A percentile compares a stretch with the other conserved stretches of the same genome.
Evolutionary conservation across 37 sponge, comb jelly and placozoan species (phyloP).

Genomic region (Dysidea cf. avara): DNA sequence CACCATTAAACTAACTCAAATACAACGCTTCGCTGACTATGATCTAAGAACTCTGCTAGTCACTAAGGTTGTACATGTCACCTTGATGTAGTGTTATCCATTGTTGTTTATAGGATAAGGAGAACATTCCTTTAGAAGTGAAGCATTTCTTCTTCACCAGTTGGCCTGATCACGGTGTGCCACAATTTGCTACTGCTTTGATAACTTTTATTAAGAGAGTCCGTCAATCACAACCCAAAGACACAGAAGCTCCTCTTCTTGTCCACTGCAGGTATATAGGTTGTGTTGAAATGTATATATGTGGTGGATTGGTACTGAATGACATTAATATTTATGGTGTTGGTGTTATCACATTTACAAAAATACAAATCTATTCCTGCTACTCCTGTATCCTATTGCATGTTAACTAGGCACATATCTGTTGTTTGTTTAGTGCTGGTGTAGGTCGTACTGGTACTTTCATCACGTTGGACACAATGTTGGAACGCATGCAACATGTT

Average conservation of each 20-base stretch:
- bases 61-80: conserved; percentile 48
- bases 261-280: conserved; percentile 93
- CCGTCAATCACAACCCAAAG: conserved; percentile 15
- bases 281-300: not conserved
- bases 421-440: too few species aligned
- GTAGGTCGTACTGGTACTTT: conserved; percentile 79
- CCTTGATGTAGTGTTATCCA: too few species aligned
- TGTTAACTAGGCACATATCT: too few species aligned
- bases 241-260: conserved; percentile 29
- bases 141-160: too few species aligned
- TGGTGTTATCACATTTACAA: too few species aligned
- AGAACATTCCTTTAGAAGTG: too few species aligned
- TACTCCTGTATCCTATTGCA: too few species aligned
- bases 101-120: too few species aligned
- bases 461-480: conserved; percentile 62
- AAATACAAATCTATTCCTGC: too few species aligned
- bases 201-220: conserved; percentile 68
- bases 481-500: conserved; percentile 46
- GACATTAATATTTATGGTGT: too few species aligned
- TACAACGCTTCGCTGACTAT: conserved; percentile 71
- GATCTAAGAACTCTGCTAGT: conserved; percentile 55
- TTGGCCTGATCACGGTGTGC: conserved; percentile 90
- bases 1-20: conserved; percentile 22
- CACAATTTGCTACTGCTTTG: conserved; percentile 72
- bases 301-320: too few species aligned